Conservation (phyloP, 2,797 vertebrate species). For the Emys orbicularis region DNA sequence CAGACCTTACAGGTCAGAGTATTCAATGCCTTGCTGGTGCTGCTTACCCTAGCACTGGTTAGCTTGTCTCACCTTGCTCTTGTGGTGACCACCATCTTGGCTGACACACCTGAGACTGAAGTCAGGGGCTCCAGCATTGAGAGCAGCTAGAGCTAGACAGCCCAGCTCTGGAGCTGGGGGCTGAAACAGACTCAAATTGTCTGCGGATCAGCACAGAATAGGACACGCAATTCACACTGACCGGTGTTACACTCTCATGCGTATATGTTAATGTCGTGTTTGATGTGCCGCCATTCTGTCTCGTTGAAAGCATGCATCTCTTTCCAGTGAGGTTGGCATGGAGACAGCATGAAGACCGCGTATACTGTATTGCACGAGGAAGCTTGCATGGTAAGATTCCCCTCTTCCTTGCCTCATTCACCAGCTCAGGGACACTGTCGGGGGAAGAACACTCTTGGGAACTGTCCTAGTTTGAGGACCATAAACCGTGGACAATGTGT, state of each 20-base stretch:
- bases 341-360: not conserved
- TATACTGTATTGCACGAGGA: not conserved
- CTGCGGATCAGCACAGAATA: not conserved
- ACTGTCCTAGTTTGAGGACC: not conserved
- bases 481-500: not conserved
- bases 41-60: not conserved
- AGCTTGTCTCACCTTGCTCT: not conserved
- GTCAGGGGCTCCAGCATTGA: not conserved
- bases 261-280: not conserved
- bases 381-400: not conserved
- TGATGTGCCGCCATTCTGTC: not conserved
- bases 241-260: not conserved
- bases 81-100: not conserved
- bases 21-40: not conserved
- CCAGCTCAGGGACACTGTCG: not conserved
- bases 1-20: not conserved
- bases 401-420: not conserved
- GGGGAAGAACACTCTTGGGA: not conserved
- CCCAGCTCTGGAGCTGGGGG: not conserved
- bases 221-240: not conserved
- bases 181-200: not conserved
- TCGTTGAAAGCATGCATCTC: not conserved
- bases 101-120: not conserved
- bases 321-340: not conserved
- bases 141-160: not conserved